Evolutionary conservation across 2,797 vertebrate genomes (phyloP), one percentile per base, ranked within the genome.

Genomic region (Sebastes itinus): DNA sequence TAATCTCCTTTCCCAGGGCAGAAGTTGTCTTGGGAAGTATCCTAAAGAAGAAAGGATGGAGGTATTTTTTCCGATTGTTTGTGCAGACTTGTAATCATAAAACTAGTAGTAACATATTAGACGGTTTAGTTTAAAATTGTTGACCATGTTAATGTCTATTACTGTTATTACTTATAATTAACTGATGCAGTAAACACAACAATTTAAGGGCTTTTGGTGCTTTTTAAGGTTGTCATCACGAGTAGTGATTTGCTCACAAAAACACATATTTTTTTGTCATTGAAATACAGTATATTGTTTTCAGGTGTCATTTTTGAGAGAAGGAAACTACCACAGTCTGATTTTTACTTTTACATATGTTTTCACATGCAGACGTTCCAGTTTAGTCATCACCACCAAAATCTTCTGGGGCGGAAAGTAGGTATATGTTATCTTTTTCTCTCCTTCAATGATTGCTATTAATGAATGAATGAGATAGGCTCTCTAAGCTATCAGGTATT

Each of bases 371-470:
- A 99, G 98, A 76, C 96, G 98, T 2, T 99, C 98, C 95, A 99
- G 97, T 95, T 95, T 99, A 78, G 97, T 99, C 91, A 98, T 99
- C 92, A 99, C 97, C 77, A 99, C 98, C 75, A 99, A 99, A 93
- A 97, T 99, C 94, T 99, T 98, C 96, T 99, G 98, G 97, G 97
- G 98, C 59, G 97, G 98, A 97, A 99, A 98, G 98, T 99, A 97
- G 78, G 98, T 97, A 55, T 49, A 28, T 20, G 2, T 72, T 5
- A 6, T 42, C 8, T 66, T 33, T 70, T 55, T 16, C 13, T 60
- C 9, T 60, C 8, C 16, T 25, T 38, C 12, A 59, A 11, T 49
- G 2, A 65, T 55, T 69, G 14, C 6, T 42, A 6, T 65, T 2
- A 61, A 23, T 42, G 14, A 18, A 38, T 60, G 8, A 59, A 30